A percentile compares a stretch with the other conserved stretches of the same genome.
Evolutionary conservation across 2,113 vertebrate genomes (phyloP).

Genomic region (Protomyctophum bolini): DNA sequence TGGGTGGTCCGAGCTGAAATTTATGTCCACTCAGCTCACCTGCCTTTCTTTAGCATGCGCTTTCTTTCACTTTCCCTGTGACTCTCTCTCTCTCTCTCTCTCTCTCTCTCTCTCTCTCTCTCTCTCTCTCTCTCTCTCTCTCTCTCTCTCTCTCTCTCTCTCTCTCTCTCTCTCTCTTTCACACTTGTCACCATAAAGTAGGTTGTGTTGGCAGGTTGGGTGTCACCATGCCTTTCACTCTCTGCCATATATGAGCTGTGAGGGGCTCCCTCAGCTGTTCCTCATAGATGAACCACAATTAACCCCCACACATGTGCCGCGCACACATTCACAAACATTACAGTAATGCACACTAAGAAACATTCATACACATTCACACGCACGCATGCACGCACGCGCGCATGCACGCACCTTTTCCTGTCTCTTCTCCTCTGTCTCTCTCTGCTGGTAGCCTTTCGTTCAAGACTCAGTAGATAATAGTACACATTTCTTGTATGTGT

Average conservation of each 20-base stretch:
- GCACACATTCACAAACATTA: neutral
- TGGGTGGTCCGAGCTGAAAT: slow-evolving; percentile 44
- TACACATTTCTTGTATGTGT: too few species aligned
- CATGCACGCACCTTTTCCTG: neutral
- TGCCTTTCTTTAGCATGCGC: slow-evolving; percentile 38
- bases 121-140: slow-evolving; percentile 12
- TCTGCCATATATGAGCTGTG: slow-evolving; percentile 71
- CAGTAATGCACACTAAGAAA: too few species aligned
- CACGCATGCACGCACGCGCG: neutral
- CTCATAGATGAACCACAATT: slow-evolving; percentile 77
- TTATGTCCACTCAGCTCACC: slow-evolving; percentile 55
- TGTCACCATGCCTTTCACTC: slow-evolving; percentile 72
- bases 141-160: too few species aligned
- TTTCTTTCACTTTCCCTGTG: slow-evolving; percentile 55
- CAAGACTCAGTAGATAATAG: slow-evolving; percentile 31
- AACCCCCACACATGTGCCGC: slow-evolving; percentile 51
- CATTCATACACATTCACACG: neutral
- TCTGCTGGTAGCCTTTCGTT: slow-evolving; percentile 70
- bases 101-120: slow-evolving; percentile 34
- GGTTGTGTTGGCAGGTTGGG: slow-evolving; percentile 71
- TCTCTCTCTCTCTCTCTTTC: neutral
- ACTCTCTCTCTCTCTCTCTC: slow-evolving; percentile 54
- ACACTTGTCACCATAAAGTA: slow-evolving; percentile 76
- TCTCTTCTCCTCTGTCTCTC: slow-evolving; percentile 49
- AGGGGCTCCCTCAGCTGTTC: slow-evolving; percentile 78